phyloP scores from a whole-genome alignment of 2,888 invertebrate species.

The Nematopogon swammerdamellus region DNA sequence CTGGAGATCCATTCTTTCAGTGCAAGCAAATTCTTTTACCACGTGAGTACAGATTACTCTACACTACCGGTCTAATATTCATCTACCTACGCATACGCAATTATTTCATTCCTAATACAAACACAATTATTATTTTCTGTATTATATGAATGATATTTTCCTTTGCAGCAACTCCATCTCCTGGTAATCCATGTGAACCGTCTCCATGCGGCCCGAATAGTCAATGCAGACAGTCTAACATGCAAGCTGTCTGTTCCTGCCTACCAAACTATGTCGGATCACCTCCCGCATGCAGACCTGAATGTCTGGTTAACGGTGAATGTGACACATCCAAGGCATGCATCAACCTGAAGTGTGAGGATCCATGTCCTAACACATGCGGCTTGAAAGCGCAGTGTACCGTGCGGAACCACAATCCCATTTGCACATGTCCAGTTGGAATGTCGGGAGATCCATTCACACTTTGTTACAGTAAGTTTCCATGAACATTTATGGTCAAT shows the following conservation, averaged over 20 bases:
- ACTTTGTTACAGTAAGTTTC: slow-evolving; percentile 70
- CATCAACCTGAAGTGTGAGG: slow-evolving; percentile 79
- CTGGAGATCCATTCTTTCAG: slow-evolving; percentile 80
- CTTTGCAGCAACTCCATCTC: slow-evolving; percentile 36
- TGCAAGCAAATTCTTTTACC: slow-evolving; percentile 56
- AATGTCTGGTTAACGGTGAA: slow-evolving; percentile 84
- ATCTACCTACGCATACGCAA: background rate
- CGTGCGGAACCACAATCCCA: slow-evolving; percentile 81
- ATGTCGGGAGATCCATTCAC: slow-evolving; percentile 85
- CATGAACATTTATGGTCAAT: no score
- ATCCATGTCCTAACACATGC: slow-evolving; percentile 86
- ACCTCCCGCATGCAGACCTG: slow-evolving; percentile 79
- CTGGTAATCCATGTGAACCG: slow-evolving; percentile 72
- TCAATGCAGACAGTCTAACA: slow-evolving; percentile 75
- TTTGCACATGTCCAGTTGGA: slow-evolving; percentile 81
- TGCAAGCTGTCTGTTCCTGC: slow-evolving; percentile 83
- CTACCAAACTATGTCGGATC: slow-evolving; percentile 73
- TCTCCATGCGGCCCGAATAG: slow-evolving; percentile 88
- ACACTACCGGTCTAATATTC: background rate
- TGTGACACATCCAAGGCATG: slow-evolving; percentile 81
- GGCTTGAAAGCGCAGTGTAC: slow-evolving; percentile 82
- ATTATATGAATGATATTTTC: background rate
- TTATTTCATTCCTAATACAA: background rate
- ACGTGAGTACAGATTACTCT: slow-evolving; percentile 23
- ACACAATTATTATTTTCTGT: background rate